These are phyloP conservation scores for Chloroceryle aenea DNA, from an alignment of 2,113 vertebrate genomes.

Conservation along the genomic window DNA sequence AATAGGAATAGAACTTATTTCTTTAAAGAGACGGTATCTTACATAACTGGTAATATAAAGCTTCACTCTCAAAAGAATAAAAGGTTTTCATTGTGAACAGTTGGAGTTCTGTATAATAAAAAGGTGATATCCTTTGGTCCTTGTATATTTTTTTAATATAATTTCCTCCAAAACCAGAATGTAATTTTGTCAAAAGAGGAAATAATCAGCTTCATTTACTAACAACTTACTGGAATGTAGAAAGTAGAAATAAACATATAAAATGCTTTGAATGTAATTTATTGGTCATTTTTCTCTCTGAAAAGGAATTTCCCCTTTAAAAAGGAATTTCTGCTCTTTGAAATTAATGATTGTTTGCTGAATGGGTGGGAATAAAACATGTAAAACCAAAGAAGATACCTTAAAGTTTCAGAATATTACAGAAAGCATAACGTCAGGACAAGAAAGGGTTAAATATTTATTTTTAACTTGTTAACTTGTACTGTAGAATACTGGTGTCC, in stretches of 20 bases:
- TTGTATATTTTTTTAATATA: not conserved
- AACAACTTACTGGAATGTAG: not conserved
- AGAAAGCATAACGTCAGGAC: not conserved
- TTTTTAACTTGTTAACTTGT: not conserved
- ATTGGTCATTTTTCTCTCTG: not conserved
- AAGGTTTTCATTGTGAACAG: not conserved
- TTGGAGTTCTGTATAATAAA: not conserved
- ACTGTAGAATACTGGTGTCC: not conserved
- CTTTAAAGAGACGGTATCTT: not conserved
- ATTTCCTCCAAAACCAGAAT: not conserved
- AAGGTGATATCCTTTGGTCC: fast-evolving
- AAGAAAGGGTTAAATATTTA: not conserved
- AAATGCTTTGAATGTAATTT: not conserved
- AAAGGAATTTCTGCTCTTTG: not conserved
- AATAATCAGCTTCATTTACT: not conserved
- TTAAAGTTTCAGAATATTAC: not conserved
- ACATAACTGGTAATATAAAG: not conserved
- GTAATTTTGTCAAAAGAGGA: not conserved
- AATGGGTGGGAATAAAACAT: not conserved
- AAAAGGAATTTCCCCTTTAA: not conserved
- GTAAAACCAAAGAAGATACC: not conserved
- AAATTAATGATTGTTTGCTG: not conserved
- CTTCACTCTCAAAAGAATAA: not conserved
- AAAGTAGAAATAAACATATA: not conserved
- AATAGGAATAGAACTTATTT: not conserved